These are phyloP conservation scores for Turnix velox DNA, from an alignment of 2,113 vertebrate genomes.

Conservation along the genomic window DNA sequence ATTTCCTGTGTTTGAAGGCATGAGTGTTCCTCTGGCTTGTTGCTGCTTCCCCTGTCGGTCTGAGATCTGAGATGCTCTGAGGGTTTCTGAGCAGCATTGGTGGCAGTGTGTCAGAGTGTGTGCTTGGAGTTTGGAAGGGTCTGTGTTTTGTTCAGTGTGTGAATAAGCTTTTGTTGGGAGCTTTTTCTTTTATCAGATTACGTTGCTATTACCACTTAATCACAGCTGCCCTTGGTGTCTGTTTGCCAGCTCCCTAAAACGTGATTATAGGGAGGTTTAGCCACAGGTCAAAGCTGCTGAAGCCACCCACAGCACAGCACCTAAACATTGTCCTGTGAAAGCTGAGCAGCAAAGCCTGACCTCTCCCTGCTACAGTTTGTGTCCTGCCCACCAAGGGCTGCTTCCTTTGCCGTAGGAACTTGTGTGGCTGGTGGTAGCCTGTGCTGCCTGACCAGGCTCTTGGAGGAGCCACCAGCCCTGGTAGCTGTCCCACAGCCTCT, in stretches of 20 bases:
- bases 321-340: not conserved
- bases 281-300: not conserved
- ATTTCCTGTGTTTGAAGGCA: fast-evolving
- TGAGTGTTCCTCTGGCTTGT: not conserved
- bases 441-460: not conserved
- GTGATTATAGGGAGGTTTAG: not conserved
- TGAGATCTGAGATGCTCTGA: not conserved
- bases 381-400: not conserved
- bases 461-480: too few relatives aligned
- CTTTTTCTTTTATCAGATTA: not conserved
- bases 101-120: not conserved
- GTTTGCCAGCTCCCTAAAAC: not conserved
- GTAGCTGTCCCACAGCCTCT: not conserved
- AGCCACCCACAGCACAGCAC: fast-evolving
- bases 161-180: not conserved
- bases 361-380: not conserved
- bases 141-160: not conserved
- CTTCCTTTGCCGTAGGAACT: not conserved
- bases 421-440: not conserved
- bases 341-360: not conserved
- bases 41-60: not conserved
- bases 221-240: not conserved
- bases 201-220: not conserved
- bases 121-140: not conserved
- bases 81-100: not conserved